These are phyloP conservation scores for Hippocampus kuda DNA, from an alignment of 2,797 vertebrate genomes.

Conservation along the genomic window DNA sequence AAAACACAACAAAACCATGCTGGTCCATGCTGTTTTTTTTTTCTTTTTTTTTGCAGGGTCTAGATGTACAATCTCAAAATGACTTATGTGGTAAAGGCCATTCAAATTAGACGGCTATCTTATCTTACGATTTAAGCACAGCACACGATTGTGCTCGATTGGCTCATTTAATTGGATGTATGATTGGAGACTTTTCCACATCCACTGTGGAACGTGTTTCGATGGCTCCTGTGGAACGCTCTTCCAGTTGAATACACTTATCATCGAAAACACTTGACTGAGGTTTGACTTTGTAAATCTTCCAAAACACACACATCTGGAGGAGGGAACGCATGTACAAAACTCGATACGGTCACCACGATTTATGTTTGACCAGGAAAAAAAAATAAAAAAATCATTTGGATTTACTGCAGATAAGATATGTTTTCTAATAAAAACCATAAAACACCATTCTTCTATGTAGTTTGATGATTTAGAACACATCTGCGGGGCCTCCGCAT, in stretches of 20 bases:
- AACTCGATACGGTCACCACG: slow-evolving; percentile 1
- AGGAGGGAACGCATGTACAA: neutral
- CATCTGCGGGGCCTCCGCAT: neutral
- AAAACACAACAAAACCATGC: too few species aligned
- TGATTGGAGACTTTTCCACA: too few species aligned
- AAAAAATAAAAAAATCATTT: neutral
- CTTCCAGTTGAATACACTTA: neutral
- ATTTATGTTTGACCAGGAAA: neutral
- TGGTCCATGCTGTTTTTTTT: too few species aligned
- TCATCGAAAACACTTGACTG: neutral
- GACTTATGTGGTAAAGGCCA: too few species aligned
- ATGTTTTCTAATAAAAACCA: neutral
- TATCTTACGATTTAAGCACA: too few species aligned
- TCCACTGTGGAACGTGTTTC: neutral
- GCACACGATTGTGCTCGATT: too few species aligned
- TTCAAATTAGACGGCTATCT: too few species aligned
- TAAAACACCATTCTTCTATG: slow-evolving; percentile 10
- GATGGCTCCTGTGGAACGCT: neutral
- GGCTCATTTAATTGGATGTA: too few species aligned
- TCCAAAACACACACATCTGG: neutral
- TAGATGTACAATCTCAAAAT: neutral
- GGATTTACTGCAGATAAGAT: neutral
- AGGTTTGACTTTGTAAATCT: neutral
- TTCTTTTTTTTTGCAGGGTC: too few species aligned
- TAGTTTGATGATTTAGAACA: slow-evolving; percentile 12